Evolutionary conservation across 1,140 invertebrate species (phyloP).

Genomic region (Trinorchestia longiramus): DNA sequence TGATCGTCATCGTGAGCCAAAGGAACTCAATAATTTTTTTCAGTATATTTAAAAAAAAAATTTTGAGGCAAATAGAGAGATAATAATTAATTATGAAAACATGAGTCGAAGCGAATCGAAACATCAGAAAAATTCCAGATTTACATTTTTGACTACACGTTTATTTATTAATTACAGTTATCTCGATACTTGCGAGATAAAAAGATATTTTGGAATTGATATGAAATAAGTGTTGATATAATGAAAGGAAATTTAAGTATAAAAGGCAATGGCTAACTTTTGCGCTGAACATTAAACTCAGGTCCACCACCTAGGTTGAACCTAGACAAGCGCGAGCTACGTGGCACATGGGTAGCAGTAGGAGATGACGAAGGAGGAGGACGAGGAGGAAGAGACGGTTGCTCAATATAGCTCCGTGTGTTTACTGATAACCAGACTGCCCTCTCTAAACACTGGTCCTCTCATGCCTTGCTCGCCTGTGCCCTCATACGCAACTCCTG

Average conservation of each 20-base stretch:
- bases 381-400: not conserved
- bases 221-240: not conserved
- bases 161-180: not conserved
- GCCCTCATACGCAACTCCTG: not conserved
- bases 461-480: not conserved
- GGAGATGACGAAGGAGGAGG: not conserved
- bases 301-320: not conserved
- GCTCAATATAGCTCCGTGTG: slow-evolving; percentile 32
- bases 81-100: not conserved
- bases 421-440: slow-evolving; percentile 45
- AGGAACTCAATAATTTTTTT: not conserved
- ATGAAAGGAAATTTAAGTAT: not conserved
- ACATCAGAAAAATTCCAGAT: too few relatives aligned
- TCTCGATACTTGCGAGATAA: not conserved
- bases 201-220: not conserved
- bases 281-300: not conserved
- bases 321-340: not conserved
- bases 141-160: not conserved
- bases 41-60: not conserved
- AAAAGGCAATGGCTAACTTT: not conserved
- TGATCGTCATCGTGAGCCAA: too few relatives aligned
- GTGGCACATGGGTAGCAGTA: not conserved
- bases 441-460: slow-evolving; percentile 40
- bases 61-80: not conserved
- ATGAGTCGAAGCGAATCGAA: not conserved